Base-by-base conservation (phyloP, 2,888 invertebrate genomes). In the Cosmia trapezina region DNA sequence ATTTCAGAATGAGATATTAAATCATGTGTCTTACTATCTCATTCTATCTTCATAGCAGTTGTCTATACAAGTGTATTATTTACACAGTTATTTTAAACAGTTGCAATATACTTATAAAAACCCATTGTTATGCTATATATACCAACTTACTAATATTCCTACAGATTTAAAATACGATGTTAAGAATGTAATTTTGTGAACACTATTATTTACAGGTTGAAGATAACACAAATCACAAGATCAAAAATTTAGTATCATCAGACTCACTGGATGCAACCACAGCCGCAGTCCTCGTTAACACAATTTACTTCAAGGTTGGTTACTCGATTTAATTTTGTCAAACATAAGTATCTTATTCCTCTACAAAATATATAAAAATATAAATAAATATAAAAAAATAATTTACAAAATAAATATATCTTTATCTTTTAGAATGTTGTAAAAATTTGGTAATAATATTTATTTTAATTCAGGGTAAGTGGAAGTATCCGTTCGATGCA, bases 231-330 rank as follows among this genome's bases (percentile, higher is more conserved):
- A 95, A 95, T 79, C 80, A 94, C 47, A 93, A 91, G 70, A 95
- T 96, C 75, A 94, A 95, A 78, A 86, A 95, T 83, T 95, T 99
- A 17, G 94, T 99, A 57, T 87, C 94, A 1, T 66, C 97, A 1
- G 94, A 92, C 37, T 91, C 94, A 77, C 88, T 98, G 3, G 86
- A 92, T 85, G 53, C 14, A 0, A 78, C 88, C 0, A 98, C 98
- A 0, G 94, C 97, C 57, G 93, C 98, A 78, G 97, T 98, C 2
- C 96, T 99, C 11, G 97, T 98, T 1, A 99, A 98, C 91, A 98
- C 98, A 0, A 97, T 99, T 60, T 98, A 98, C 90, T 99, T 99
- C 93, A 98, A 98, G 95, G 97, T 47, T 33, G 95, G 97, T 47
- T 33, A n/a, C 22, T 49, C 28, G 3, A 28, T 47, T 56, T 62